Evolutionary conservation across 2,113 vertebrate species (phyloP).

Genomic region (Capreolus pygargus): DNA sequence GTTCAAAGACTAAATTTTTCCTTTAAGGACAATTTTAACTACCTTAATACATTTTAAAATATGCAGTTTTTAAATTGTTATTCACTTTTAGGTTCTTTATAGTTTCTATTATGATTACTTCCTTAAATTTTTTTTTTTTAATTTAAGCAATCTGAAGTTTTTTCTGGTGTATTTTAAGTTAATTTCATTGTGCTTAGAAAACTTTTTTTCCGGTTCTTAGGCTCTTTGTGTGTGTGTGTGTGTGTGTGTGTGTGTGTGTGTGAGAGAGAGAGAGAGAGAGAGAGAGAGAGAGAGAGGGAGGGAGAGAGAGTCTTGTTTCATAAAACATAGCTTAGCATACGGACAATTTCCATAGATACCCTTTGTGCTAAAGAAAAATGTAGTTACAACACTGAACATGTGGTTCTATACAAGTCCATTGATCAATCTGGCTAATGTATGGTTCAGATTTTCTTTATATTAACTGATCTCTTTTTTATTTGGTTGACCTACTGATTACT

Average conservation of each 20-base stretch:
- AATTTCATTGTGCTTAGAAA: neutral
- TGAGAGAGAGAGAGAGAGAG: neutral
- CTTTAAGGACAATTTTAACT: neutral
- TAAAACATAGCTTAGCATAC: neutral
- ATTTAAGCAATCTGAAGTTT: neutral
- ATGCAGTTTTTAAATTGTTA: neutral
- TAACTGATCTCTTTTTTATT: neutral
- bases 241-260: neutral
- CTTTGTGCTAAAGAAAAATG: neutral
- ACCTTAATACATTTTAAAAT: neutral
- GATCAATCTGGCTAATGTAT: neutral
- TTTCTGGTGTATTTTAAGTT: neutral
- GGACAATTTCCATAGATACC: neutral
- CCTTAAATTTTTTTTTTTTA: neutral
- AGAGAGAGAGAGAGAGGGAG: neutral
- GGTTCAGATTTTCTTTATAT: neutral
- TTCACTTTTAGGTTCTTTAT: neutral
- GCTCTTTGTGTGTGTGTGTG: neutral
- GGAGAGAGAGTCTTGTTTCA: neutral
- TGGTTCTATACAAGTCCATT: neutral
- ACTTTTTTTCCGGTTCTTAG: neutral
- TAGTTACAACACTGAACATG: neutral
- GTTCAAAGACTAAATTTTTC: neutral
- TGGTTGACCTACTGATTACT: neutral
- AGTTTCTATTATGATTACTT: neutral